Conservation (phyloP, 2,797 vertebrate species). For the Ara ararauna region DNA sequence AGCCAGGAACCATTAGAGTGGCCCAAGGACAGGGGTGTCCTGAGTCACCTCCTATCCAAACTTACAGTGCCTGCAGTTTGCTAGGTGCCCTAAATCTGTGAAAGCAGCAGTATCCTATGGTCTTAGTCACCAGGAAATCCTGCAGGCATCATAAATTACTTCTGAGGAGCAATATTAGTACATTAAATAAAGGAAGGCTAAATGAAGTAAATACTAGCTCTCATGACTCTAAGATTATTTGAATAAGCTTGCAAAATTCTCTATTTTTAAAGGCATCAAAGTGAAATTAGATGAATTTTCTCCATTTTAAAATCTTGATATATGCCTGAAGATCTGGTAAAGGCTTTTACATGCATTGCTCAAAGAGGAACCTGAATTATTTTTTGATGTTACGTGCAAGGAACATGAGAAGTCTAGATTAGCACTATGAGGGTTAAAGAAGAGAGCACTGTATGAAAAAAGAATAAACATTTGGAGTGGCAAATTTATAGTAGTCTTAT, state of each 20-base stretch:
- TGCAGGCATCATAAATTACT: neutral
- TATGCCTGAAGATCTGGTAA: neutral
- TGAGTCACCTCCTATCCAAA: neutral
- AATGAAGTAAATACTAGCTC: neutral
- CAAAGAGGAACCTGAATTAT: neutral
- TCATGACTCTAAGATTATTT: neutral
- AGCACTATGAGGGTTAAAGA: neutral
- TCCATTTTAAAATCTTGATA: neutral
- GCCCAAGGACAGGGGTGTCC: neutral
- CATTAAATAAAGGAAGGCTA: neutral
- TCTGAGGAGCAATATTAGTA: neutral
- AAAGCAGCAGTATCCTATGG: neutral
- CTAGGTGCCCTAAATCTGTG: neutral
- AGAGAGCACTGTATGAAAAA: neutral
- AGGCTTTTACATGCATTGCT: neutral
- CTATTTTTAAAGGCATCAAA: neutral
- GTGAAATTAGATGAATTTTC: neutral
- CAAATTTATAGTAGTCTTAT: neutral
- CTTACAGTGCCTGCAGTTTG: neutral
- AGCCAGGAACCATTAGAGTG: neutral
- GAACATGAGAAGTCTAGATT: neutral
- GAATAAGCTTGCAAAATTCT: neutral
- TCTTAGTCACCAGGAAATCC: neutral
- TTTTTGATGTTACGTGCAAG: neutral
- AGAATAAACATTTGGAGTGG: neutral